Base-by-base conservation (phyloP, 92 coral and sea anemone genomes). In the Phenganax subtilis region DNA sequence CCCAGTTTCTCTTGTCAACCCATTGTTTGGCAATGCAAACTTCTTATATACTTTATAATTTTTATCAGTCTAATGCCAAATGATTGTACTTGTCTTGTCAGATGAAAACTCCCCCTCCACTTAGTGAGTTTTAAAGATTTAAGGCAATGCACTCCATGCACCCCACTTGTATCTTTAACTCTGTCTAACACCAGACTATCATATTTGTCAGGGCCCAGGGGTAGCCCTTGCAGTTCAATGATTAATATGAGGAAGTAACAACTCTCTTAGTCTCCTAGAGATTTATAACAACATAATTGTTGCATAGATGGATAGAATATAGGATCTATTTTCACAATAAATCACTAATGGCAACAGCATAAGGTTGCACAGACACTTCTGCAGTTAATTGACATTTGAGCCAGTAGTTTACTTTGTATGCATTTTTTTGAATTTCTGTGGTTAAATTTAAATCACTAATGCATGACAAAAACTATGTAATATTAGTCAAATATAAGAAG, bases 341-440 rank as follows among this genome's bases (percentile, higher is more conserved):
- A 61, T 14, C 67, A 61, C 72, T 66, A 66, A 27, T 27, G 12
- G 16, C 73, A 68, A 10, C 37, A 64, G 8, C 10, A 30, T 1
- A 68, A 68, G 11, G 10, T 68, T 15, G 47, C 73, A 30, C 53
- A 9, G 70, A 6, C 70, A 64, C 17, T 64, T 30, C 12, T 17
- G 31, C 20, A 0, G 47, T 10, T 10, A 30, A 68, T 28, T 68
- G 54, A 52, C 54, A 68, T 68, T 68, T 9, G 5, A 52, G 73
- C 54, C 16, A 68, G 73, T 68, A 68, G 72, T 67, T 67, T 67
- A 67, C 29, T 67, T 59, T 27, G 14, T 37, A 68, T 37, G 47
- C 7, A 68, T 30, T 37, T 30, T 64, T 4, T 68, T 29, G 29
- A 68, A 0, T 37, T 53, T 53, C 31, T 68, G 73, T 68, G 54